A percentile compares a stretch with the other conserved stretches of the same genome.
These are phyloP conservation scores for Meriones unguiculatus DNA, from an alignment of 2,113 vertebrate species.

Conservation along the genomic window DNA sequence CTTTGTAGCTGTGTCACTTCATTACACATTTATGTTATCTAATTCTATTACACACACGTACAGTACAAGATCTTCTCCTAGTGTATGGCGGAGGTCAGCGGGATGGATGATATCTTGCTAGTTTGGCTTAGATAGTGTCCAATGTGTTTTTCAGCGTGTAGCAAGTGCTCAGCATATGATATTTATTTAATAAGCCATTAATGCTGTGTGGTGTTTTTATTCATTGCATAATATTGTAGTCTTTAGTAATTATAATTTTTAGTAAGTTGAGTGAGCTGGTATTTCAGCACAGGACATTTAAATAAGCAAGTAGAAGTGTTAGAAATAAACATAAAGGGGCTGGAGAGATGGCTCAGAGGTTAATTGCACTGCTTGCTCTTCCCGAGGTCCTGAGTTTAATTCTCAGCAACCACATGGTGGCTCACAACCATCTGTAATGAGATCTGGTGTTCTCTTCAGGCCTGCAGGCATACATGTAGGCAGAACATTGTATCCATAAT, in stretches of 20 bases:
- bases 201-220: not conserved
- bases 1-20: not conserved
- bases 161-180: not conserved
- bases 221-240: not conserved
- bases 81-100: not conserved
- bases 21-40: not conserved
- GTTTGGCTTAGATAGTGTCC: not conserved
- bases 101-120: not conserved
- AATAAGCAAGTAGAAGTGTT: not conserved
- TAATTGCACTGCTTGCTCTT: no score
- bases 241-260: constrained; percentile 1
- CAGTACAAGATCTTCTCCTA: not conserved
- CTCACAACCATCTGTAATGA: no score
- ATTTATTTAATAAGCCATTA: not conserved
- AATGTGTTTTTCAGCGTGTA: not conserved
- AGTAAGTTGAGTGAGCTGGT: not conserved
- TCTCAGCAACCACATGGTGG: no score
- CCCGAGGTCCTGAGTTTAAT: no score
- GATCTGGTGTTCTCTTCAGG: no score
- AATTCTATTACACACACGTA: not conserved
- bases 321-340: not conserved
- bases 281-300: not conserved
- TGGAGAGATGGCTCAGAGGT: no score
- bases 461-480: no score
- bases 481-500: no score